These are phyloP conservation scores for Ptychochromis oligacanthus DNA, from an alignment of 2,113 vertebrate genomes.

Conservation along the genomic window DNA sequence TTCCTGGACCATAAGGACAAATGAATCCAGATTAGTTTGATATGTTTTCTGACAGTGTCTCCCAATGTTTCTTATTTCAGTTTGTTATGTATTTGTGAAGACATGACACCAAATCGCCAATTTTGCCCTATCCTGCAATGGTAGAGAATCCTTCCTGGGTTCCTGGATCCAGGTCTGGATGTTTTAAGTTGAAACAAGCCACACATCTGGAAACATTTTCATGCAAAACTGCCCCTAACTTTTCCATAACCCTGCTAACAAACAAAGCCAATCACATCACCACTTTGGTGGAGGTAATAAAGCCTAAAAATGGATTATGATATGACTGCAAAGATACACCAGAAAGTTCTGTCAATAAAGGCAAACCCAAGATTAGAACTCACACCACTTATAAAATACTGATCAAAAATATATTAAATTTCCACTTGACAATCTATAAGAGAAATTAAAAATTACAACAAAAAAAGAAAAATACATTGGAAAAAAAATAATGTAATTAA, in stretches of 20 bases:
- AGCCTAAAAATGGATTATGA: too few species aligned
- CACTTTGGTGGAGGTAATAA: neutral
- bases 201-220: too few species aligned
- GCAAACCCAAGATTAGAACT: neutral
- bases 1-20: too few species aligned
- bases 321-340: neutral
- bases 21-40: too few species aligned
- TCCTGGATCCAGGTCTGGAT: accelerated
- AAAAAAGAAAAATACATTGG: too few species aligned
- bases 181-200: too few species aligned
- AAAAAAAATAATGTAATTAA: too few species aligned
- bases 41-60: too few species aligned
- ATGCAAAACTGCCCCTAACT: too few species aligned
- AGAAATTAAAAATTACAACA: too few species aligned
- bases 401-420: too few species aligned
- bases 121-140: neutral
- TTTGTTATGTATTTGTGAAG: neutral
- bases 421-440: too few species aligned
- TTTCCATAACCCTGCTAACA: neutral
- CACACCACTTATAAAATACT: neutral
- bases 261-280: neutral
- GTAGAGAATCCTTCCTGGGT: neutral
- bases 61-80: neutral
- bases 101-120: accelerated
- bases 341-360: neutral